A percentile compares a stretch with the other conserved stretches of the same genome.
Conservation (phyloP, 2,888 invertebrate species). For the Nephrotoma flavescens region DNA sequence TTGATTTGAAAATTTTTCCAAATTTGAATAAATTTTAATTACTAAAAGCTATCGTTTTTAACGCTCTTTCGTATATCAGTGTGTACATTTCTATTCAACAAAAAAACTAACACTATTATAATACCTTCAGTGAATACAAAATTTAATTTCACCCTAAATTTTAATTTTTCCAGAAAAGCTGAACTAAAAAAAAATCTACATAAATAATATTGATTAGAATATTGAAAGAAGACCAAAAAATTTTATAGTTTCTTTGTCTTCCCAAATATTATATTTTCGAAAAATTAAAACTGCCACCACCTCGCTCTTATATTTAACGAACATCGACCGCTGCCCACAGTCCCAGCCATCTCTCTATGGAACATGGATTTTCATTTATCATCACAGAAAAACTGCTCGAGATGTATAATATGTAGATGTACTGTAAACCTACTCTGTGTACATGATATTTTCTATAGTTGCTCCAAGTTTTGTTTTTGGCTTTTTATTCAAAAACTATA, state of each 20-base stretch:
- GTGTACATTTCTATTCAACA: background rate
- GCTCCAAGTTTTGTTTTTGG: background rate
- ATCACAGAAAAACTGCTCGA: background rate
- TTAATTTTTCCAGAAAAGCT: background rate
- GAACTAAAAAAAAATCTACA: background rate
- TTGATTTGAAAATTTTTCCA: background rate
- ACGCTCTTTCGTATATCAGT: background rate
- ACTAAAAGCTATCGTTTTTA: background rate
- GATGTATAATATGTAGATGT: background rate
- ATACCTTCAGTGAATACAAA: background rate
- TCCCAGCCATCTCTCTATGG: background rate
- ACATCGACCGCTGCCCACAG: background rate
- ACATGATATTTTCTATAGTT: background rate
- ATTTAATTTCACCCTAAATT: background rate
- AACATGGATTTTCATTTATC: background rate
- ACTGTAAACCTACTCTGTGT: background rate
- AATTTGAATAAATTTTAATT: background rate
- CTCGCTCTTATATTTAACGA: background rate
- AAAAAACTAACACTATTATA: background rate
- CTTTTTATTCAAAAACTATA: background rate
- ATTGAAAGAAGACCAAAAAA: background rate
- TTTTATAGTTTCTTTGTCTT: background rate
- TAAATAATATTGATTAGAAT: background rate
- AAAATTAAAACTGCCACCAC: background rate
- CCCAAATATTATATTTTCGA: background rate